Conservation (phyloP, 2,797 vertebrate genomes). For the Aratinga solstitialis region DNA sequence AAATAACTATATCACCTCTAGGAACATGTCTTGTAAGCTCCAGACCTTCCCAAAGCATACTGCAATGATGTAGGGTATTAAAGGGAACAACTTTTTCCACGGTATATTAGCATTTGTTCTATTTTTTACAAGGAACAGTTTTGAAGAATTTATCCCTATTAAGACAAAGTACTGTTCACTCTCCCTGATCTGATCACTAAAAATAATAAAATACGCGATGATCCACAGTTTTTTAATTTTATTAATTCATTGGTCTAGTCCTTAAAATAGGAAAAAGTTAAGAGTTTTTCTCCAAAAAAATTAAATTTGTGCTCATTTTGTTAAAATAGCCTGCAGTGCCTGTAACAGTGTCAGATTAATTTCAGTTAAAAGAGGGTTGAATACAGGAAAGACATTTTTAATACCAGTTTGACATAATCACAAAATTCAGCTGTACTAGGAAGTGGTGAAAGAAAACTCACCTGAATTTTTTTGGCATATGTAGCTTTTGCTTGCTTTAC, state of each 20-base stretch:
- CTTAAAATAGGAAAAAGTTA: background rate
- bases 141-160: background rate
- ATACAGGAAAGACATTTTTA: background rate
- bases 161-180: background rate
- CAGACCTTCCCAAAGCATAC: background rate
- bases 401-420: background rate
- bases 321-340: background rate
- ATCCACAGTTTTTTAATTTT: background rate
- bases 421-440: background rate
- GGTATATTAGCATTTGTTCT: background rate
- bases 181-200: background rate
- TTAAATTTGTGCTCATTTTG: background rate
- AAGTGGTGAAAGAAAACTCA: constrained; percentile 37
- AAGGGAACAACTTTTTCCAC: background rate
- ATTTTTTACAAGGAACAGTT: background rate
- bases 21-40: background rate
- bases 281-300: background rate
- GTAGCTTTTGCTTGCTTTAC: constrained; percentile 74
- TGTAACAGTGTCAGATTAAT: background rate
- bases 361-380: background rate
- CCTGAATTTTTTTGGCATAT: constrained; percentile 87
- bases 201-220: background rate
- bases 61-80: background rate
- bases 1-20: background rate
- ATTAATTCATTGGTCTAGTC: background rate